Percentiles rank a stretch among this genome's conserved stretches.
These are phyloP conservation scores for Tenthredo distinguenda DNA, from an alignment of 2,888 invertebrate species.

Conservation along the genomic window DNA sequence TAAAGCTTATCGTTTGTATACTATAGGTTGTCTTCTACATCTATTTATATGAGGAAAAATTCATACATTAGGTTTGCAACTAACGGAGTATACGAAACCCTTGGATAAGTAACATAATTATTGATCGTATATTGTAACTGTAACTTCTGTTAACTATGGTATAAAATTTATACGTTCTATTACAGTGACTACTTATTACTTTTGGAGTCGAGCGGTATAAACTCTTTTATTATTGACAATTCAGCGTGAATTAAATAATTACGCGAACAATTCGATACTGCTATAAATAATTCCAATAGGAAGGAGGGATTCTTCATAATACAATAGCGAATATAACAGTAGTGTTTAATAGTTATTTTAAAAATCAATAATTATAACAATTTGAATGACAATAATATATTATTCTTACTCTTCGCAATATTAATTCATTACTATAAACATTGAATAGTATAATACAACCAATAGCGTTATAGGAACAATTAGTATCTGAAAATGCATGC, in stretches of 20 bases:
- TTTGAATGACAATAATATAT: slow-evolving; percentile 17
- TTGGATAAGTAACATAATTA: neutral
- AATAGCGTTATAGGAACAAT: neutral
- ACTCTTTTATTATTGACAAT: neutral
- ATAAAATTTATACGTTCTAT: slow-evolving; percentile 33
- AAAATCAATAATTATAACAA: slow-evolving; percentile 21
- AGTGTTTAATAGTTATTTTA: slow-evolving; percentile 20
- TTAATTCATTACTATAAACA: slow-evolving; percentile 14
- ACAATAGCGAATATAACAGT: slow-evolving; percentile 18
- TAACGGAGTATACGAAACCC: neutral
- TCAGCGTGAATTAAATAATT: neutral
- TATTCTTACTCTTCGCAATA: neutral
- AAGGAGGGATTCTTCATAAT: slow-evolving; percentile 41
- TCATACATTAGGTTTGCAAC: neutral
- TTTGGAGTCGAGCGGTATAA: neutral
- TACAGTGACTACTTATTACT: slow-evolving; percentile 15
- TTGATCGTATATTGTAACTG: neutral
- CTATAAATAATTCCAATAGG: slow-evolving; percentile 41
- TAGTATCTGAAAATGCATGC: slow-evolving; percentile 12
- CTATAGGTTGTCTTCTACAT: neutral
- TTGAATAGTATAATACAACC: slow-evolving; percentile 5
- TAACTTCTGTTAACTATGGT: neutral
- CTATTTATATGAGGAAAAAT: neutral
- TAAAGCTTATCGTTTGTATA: neutral
- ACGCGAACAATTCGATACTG: neutral